Evolutionary conservation across 2,888 invertebrate species (phyloP), one percentile per base, ranked within the genome.

Genomic region (Stramonita haemastoma): DNA sequence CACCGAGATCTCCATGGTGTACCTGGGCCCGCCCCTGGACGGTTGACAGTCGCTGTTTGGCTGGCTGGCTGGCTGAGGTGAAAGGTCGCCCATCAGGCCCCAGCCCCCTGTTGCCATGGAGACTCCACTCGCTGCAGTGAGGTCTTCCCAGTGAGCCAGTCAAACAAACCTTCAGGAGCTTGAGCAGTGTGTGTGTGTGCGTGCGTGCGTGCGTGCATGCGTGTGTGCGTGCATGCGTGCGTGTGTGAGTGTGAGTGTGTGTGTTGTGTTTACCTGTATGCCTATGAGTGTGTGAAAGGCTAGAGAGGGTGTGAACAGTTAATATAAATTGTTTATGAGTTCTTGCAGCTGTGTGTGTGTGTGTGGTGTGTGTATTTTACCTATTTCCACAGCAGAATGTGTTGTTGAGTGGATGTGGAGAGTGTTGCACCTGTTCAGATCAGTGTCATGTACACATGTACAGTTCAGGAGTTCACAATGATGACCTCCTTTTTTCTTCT

Each of bases 1-100:
- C 96, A 99, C 99, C 86, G 99, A 99, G 97, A 99, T 99, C 77
- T 99, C 99, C 73, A 99, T 99, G 99, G 98, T 99, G 84, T 99
- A 99, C 96, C 97, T 99, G 94, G 99, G 99, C 92, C 97, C 98
- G 92, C 99, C 99, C 26, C 96, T 98, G 95, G 99, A 99, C 97
- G 99, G 99, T 93, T 96, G 94, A 95, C 91, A 11, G 29, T 70
- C 26, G 11, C 26, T 60, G 56, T 66, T 36, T 36, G 83, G 32
- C 19, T 46, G 19, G 46, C 32, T 66, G n/a, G n/a, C n/a, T n/a
- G n/a, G n/a, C n/a, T n/a, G n/a, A n/a, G n/a, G n/a, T n/a, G 60
- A 73, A 56, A 19, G 56, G n/a, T 87, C 13, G 36, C n/a, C 56
- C n/a, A 87, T n/a, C 60, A 66, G 4, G 34, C 46, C 34, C 19